Base-by-base conservation (phyloP, 2,888 invertebrate species). In the Habrosyne pyritoides region DNA sequence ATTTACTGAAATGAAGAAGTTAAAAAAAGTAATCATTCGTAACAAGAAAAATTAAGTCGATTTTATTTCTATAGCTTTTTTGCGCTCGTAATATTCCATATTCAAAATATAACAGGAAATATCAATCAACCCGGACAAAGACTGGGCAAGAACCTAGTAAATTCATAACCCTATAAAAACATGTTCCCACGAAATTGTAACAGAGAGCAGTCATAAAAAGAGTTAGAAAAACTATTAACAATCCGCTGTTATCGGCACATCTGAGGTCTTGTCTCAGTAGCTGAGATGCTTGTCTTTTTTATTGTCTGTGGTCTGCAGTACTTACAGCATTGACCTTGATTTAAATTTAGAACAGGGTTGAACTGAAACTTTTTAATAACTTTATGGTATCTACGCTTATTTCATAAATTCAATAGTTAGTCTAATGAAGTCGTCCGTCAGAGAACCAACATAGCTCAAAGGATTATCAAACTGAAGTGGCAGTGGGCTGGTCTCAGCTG, bases 171-270 rank as follows among this genome's bases (percentile, higher is more conserved):
- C 18, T 42, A 42, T 18, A 42, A 42, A 42, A 42, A 42, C 6
- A 42, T 52, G 52, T 73, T 75, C 75, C 67, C 72, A 74, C 71
- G 74, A 60, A 64, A 63, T 53, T 58, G 53, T 67, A 72, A 56
- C 58, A 56, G 59, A 60, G 64, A 63, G 66, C 67, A 59, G 56
- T 54, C 33, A 26, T 53, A 59, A 36, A 67, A 66, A 74, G 66
- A 62, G 22, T 58, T 53, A 61, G 63, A 67, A 67, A 69, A 53
- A 42, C 46, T 48, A 50, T 53, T 18, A 18, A 18, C 18, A 18
- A 42, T 42, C 18, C n/a, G 54, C 53, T 55, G 61, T 61, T 69
- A 71, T 66, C 70, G 30, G 49, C 14, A 53, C 48, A 63, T 65
- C 65, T 59, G n/a, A 42, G 2, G 14, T 18, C 18, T 18, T 42